These are phyloP conservation scores for Yasuhikotakia modesta DNA, from an alignment of 2,797 vertebrate species.

Conservation along the genomic window DNA sequence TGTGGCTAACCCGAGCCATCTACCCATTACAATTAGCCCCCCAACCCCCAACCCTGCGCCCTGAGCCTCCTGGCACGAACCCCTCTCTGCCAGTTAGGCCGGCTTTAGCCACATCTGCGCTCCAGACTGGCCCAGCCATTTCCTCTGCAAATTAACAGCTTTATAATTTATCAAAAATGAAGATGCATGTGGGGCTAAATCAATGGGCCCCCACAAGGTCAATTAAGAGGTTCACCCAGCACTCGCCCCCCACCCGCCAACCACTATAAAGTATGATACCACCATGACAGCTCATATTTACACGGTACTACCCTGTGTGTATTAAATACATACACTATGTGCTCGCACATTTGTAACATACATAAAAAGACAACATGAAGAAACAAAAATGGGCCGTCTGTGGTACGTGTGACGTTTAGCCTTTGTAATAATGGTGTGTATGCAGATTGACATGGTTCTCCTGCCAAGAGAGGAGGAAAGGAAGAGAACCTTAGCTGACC, in stretches of 20 bases:
- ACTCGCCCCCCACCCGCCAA: background rate
- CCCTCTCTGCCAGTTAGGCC: slow-evolving; percentile 74
- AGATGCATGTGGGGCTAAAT: slow-evolving; percentile 93
- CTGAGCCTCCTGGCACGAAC: slow-evolving; percentile 80
- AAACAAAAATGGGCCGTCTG: slow-evolving; percentile 39
- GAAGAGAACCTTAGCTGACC: slow-evolving; percentile 84
- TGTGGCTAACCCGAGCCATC: slow-evolving; percentile 81
- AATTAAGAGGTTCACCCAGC: slow-evolving; percentile 83
- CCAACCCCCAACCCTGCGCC: slow-evolving; percentile 43
- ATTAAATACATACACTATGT: slow-evolving; percentile 15
- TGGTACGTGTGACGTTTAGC: slow-evolving; percentile 75
- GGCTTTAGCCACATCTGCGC: slow-evolving; percentile 88
- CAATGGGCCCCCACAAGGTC: slow-evolving; percentile 95
- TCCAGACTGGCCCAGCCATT: slow-evolving; percentile 89
- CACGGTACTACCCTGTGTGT: background rate
- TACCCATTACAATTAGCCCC: slow-evolving; percentile 78
- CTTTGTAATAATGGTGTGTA: slow-evolving; percentile 79
- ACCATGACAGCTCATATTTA: slow-evolving; percentile 18
- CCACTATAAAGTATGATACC: slow-evolving; percentile 23
- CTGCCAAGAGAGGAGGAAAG: slow-evolving; percentile 79
- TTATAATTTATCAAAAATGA: slow-evolving; percentile 99
- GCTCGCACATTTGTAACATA: background rate
- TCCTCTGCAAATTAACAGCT: slow-evolving; percentile 97
- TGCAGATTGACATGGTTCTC: slow-evolving; percentile 85
- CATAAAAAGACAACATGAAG: slow-evolving; percentile 22